Conservation (phyloP, 2,888 invertebrate genomes). For the Hypena proboscidalis region DNA sequence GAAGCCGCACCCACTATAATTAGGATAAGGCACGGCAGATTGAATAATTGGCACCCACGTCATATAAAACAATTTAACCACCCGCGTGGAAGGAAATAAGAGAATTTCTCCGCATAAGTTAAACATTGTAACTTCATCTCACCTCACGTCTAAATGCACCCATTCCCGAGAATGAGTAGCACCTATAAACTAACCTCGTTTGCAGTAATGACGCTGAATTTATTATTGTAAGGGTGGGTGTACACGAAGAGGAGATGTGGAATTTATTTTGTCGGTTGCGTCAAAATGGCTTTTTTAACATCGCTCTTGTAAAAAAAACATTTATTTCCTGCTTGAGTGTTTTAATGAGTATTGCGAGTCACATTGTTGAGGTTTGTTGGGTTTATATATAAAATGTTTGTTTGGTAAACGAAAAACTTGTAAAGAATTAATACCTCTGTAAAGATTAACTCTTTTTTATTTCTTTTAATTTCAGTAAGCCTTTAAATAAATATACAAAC, state of each 20-base stretch:
- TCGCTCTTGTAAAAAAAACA: slow-evolving; percentile 2
- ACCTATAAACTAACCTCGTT: slow-evolving; percentile 64
- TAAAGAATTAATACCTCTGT: too few species aligned
- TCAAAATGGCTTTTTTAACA: background rate
- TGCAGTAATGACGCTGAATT: slow-evolving; percentile 56
- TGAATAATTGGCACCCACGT: slow-evolving; percentile 6
- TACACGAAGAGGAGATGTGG: slow-evolving; percentile 21
- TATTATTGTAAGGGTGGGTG: slow-evolving; percentile 48
- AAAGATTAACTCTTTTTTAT: too few species aligned
- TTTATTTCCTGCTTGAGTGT: background rate
- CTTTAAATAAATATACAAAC: too few species aligned
- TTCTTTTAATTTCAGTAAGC: too few species aligned
- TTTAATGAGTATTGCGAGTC: background rate
- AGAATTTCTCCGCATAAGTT: slow-evolving; percentile 34
- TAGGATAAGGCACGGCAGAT: too few species aligned
- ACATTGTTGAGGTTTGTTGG: too few species aligned
- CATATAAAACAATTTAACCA: slow-evolving; percentile 24
- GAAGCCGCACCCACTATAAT: too few species aligned
- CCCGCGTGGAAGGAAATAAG: slow-evolving; percentile 25
- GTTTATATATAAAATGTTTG: too few species aligned
- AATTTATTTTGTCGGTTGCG: slow-evolving; percentile 9
- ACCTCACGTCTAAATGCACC: slow-evolving; percentile 47
- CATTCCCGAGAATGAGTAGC: slow-evolving; percentile 53
- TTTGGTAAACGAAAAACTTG: too few species aligned
- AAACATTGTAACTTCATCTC: slow-evolving; percentile 35